A percentile compares a stretch with the other conserved stretches of the same genome.
These are phyloP conservation scores for Trissolcus japonicus DNA, from an alignment of 2,888 invertebrate species.

Conservation along the genomic window DNA sequence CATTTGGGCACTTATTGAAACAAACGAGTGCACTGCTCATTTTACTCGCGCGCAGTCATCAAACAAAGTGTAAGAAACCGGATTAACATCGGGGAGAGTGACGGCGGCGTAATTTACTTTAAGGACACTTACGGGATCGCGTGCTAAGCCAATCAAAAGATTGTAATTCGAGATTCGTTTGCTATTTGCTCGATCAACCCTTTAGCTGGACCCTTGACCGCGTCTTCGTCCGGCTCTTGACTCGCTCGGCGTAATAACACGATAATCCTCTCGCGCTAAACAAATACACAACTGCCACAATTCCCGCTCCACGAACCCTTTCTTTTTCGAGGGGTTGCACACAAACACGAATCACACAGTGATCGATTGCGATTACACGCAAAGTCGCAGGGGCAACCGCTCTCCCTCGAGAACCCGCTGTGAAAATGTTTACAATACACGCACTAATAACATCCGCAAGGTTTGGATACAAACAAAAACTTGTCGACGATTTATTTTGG, in stretches of 20 bases:
- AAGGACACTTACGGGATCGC: conserved; percentile 45
- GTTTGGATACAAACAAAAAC: conserved; percentile 2
- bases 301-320: conserved; percentile 65
- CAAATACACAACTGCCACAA: conserved; percentile 67
- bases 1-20: conserved; percentile 74
- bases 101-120: conserved; percentile 31
- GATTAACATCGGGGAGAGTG: conserved; percentile 14
- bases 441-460: conserved; percentile 49
- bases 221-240: conserved; percentile 60
- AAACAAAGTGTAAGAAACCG: conserved; percentile 28
- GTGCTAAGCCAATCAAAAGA: conserved; percentile 62
- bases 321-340: conserved; percentile 61
- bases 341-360: conserved; percentile 58
- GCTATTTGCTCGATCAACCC: conserved; percentile 60
- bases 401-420: conserved; percentile 65
- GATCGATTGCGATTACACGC: conserved; percentile 73
- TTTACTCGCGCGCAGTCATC: conserved; percentile 54
- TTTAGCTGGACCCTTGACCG: conserved; percentile 63
- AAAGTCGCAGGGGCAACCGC: conserved; percentile 61
- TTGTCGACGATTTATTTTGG: neutral
- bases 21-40: conserved; percentile 66
- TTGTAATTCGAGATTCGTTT: conserved; percentile 67
- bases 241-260: conserved; percentile 71
- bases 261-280: conserved; percentile 74
- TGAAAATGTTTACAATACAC: conserved; percentile 73